Percentiles rank a stretch among this genome's conserved stretches.
These are phyloP conservation scores for Tychaedon coryphoeus DNA, from an alignment of 2,113 vertebrate genomes.

Conservation along the genomic window DNA sequence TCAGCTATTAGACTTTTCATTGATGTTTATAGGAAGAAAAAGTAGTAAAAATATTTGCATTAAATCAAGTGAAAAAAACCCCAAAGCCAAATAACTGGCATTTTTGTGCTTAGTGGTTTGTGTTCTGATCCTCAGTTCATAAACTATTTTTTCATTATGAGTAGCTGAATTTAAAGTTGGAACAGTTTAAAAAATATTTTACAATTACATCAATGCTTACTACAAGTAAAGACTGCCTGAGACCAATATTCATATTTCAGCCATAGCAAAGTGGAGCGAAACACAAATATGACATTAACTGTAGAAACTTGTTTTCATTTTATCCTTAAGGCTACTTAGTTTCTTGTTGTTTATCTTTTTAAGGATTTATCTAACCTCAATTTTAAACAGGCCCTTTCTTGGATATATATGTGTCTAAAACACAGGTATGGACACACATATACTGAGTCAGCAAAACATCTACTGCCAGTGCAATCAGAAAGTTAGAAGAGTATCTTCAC, in stretches of 20 bases:
- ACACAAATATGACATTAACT: background rate
- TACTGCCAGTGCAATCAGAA: background rate
- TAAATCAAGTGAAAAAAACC: background rate
- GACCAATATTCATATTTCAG: background rate
- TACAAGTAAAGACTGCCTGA: background rate
- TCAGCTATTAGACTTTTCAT: background rate
- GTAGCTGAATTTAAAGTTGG: background rate
- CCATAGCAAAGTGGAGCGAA: background rate
- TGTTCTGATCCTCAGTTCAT: background rate
- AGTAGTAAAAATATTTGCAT: background rate
- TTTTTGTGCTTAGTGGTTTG: background rate
- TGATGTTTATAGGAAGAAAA: background rate
- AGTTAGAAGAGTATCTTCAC: background rate
- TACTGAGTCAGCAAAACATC: background rate
- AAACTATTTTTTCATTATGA: background rate
- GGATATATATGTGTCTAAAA: background rate
- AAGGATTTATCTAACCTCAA: background rate
- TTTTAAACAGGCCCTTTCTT: background rate
- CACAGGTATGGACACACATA: background rate
- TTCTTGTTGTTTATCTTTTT: background rate
- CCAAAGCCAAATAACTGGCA: rapidly evolving
- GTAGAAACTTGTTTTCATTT: background rate
- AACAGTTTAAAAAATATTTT: background rate
- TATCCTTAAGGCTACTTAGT: background rate
- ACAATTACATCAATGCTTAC: background rate